Base-by-base conservation (phyloP, 2,888 invertebrate species). In the Drosophila hawaiiensis region DNA sequence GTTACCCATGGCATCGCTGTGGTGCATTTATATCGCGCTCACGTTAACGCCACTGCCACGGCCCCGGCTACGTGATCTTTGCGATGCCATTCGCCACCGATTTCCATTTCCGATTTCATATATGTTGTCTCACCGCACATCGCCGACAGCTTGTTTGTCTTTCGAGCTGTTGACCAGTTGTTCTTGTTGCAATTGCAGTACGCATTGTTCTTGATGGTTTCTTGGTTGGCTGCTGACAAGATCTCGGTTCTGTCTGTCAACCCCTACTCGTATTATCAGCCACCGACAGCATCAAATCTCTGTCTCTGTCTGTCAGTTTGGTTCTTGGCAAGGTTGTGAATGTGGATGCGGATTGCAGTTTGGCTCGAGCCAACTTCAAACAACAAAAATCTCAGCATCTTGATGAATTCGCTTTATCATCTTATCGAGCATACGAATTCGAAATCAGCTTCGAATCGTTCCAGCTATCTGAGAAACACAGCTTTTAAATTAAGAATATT, bases 91-190 rank as follows among this genome's bases (percentile, higher is more conserved):
- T 63, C 50, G 41, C 68, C 74, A 65, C 47, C 72, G 65, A 83
- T 88, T 78, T 85, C 59, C 88, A 87, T 87, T 87, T 87, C 90
- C 87, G 90, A 90, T 87, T 84, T 83, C 58, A 78, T 16, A 22
- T 54, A 54, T 72, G 64, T 83, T 82, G 75, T 76, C 72, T 49
- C 58, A 58, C 63, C 52, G 56, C 73, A 59, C 73, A 67, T 49
- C 67, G 39, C 55, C 50, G 59, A 33, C 31, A 6, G n/a, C 53
- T 54, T 61, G 53, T 65, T 58, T 54, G 59, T 60, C 60, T 63
- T 70, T 65, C 29, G 41, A 58, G 43, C 39, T 56, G 25, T 28
- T 37, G 37, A 25, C 35, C 37, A 55, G 50, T 74, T 68, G 35
- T 66, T 79, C 59, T 63, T 72, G 43, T 68, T 71, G 50, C 12